Evolutionary conservation across 2,888 invertebrate species (phyloP).

Genomic region (Xylophagus ater): DNA sequence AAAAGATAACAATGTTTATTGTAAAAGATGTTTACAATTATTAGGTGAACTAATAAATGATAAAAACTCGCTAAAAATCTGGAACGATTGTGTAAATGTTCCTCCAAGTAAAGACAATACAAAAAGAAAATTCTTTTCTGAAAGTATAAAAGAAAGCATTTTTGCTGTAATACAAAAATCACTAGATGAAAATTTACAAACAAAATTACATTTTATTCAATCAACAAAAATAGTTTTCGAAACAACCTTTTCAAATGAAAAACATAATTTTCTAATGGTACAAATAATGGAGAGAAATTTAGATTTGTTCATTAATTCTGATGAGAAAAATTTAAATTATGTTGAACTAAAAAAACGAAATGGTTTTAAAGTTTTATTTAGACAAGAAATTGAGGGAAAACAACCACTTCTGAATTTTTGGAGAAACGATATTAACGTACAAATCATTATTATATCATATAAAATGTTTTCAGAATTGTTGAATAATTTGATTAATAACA

Average conservation of each 20-base stretch:
- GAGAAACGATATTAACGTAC: slow-evolving; percentile 12
- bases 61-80: slow-evolving; percentile 10
- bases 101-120: too few species aligned
- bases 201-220: slow-evolving; percentile 7
- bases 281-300: slow-evolving; percentile 11
- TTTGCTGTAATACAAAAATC: too few species aligned
- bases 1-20: slow-evolving; percentile 14
- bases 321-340: background rate
- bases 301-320: slow-evolving; percentile 9
- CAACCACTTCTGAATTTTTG: slow-evolving; percentile 12
- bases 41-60: slow-evolving; percentile 13
- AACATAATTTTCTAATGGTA: slow-evolving; percentile 9
- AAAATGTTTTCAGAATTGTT: slow-evolving; percentile 8
- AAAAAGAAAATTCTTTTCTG: too few species aligned
- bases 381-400: slow-evolving; percentile 8
- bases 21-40: slow-evolving; percentile 17
- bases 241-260: slow-evolving; percentile 12
- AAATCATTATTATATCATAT: slow-evolving; percentile 11
- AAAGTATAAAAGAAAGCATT: too few species aligned
- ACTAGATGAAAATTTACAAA: too few species aligned
- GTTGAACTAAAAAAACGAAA: slow-evolving; percentile 1
- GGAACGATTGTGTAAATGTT: slow-evolving; percentile 13
- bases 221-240: slow-evolving; percentile 13
- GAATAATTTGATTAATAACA: slow-evolving; percentile 5
- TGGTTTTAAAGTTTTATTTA: slow-evolving; percentile 11